Base-by-base conservation (phyloP, 2,888 invertebrate species). In the Odontocolon sp. region DNA sequence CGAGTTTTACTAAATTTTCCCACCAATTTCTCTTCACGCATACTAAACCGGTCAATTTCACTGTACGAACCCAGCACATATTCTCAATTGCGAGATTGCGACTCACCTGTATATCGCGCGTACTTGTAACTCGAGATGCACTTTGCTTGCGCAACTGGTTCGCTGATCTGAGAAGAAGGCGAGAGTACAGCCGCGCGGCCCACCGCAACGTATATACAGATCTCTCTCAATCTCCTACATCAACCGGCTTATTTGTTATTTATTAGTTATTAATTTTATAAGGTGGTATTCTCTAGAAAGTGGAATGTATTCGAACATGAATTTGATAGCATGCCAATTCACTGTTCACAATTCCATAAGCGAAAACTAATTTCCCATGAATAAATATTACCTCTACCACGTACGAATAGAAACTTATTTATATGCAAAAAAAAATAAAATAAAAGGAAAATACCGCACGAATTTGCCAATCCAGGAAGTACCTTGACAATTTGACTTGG, bases 51-150 rank as follows among this genome's bases (percentile, higher is more conserved):
- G n/a, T n/a, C n/a, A n/a, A n/a, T n/a, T n/a, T n/a, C n/a, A n/a
- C n/a, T n/a, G n/a, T n/a, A n/a, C n/a, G n/a, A n/a, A n/a, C n/a
- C n/a, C n/a, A n/a, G n/a, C n/a, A n/a, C n/a, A n/a, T n/a, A 54
- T 66, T 56, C 31, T 56, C 9, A 38, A 63, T 75, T 64, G 74
- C 71, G 42, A 52, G 28, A 75, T 61, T 52, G 56, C 50, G 80
- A 79, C 72, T 84, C 84, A 85, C 86, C 85, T 84, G 83, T 81
- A 16, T 61, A 59, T 33, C 11, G 9, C 28, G 11, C 57, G 56
- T 59, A 77, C 74, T 70, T 80, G 87, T 87, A 87, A 87, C 80
- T 75, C 80, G 87, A 88, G 87, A 86, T 84, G 81, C 80, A 82
- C 82, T 83, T 69, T 73, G 76, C 78, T 87, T 87, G 82, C 85